A percentile compares a stretch with the other conserved stretches of the same genome.
phyloP scores from a whole-genome alignment of 1,140 invertebrate species.

The Vanessa tameamea region DNA sequence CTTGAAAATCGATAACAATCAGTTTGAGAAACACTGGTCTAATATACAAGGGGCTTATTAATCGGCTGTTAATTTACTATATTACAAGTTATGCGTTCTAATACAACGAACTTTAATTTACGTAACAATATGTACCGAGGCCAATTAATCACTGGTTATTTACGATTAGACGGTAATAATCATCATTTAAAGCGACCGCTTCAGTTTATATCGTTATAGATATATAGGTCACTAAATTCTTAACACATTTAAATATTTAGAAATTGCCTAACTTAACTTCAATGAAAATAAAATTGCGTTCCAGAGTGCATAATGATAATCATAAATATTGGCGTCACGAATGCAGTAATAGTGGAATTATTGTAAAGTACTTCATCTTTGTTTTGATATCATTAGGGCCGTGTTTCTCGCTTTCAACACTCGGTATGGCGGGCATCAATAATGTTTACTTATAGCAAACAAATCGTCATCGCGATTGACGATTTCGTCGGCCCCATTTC shows the following conservation, averaged over 20 bases:
- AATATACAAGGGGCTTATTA: too few species aligned
- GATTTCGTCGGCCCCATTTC: constrained; percentile 47
- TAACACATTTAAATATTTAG: background rate
- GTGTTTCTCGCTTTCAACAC: constrained; percentile 54
- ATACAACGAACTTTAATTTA: too few species aligned
- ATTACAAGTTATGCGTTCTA: too few species aligned
- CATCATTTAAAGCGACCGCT: too few species aligned
- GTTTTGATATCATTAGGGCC: constrained; percentile 25
- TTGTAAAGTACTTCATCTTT: constrained; percentile 17
- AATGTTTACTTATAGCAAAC: constrained; percentile 61
- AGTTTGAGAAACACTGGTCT: too few species aligned
- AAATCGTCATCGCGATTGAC: constrained; percentile 50
- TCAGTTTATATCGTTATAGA: too few species aligned
- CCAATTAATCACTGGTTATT: too few species aligned
- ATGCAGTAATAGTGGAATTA: constrained; percentile 12
- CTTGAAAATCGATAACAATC: too few species aligned
- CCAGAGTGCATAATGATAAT: constrained; percentile 7
- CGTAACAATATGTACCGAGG: too few species aligned
- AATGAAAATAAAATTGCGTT: background rate
- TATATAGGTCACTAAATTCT: background rate
- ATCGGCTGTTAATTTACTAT: too few species aligned
- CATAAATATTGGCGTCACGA: constrained; percentile 5
- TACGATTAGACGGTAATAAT: too few species aligned
- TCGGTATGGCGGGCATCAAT: constrained; percentile 37
- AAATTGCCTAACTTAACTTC: background rate